phyloP scores from a whole-genome alignment of 2,113 vertebrate genomes.

The Rhinichthys klamathensis region DNA sequence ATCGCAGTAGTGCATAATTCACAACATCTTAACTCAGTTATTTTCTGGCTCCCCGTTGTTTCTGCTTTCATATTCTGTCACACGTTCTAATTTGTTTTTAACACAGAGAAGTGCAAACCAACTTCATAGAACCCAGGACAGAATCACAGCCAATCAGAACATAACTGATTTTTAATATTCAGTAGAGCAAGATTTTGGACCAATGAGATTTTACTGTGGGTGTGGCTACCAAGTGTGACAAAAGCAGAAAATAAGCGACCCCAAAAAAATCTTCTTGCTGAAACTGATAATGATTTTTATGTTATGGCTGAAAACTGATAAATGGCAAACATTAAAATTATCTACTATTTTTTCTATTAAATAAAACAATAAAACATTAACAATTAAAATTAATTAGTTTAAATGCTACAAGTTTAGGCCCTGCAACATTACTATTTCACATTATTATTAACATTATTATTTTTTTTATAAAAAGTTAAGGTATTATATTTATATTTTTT shows the following conservation, averaged over 20 bases:
- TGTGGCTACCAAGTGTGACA: not conserved
- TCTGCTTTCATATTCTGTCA: not conserved
- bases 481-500: no score
- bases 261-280: not conserved
- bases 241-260: not conserved
- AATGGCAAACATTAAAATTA: not conserved
- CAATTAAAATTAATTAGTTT: not conserved
- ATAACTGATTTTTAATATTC: not conserved
- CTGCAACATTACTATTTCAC: not conserved
- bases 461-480: not conserved
- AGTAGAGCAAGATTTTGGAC: not conserved
- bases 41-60: not conserved
- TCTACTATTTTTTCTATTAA: not conserved
- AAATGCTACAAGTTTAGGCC: not conserved
- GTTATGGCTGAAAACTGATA: no score
- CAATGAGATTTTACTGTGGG: conserved; percentile 10
- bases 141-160: not conserved
- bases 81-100: not conserved
- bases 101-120: not conserved
- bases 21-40: conserved; percentile 8
- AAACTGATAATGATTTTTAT: no score
- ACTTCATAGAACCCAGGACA: not conserved
- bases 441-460: not conserved
- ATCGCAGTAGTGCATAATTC: conserved; percentile 18
- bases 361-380: not conserved